These are phyloP conservation scores for Diadegma fenestrale DNA, from an alignment of 2,888 invertebrate species.

Conservation along the genomic window DNA sequence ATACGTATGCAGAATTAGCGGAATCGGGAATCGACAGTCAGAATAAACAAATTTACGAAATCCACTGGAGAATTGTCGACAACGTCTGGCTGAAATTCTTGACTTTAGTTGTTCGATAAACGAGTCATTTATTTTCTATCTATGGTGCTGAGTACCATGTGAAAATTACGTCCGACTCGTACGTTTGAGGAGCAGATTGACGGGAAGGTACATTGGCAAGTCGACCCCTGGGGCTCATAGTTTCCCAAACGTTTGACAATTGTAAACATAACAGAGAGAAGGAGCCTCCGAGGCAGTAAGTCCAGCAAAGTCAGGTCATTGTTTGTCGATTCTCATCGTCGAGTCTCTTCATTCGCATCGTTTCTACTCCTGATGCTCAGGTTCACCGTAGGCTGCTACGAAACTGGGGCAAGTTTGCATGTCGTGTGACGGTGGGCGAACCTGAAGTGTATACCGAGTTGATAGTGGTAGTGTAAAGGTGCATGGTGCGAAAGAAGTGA, in stretches of 20 bases:
- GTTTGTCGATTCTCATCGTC: slow-evolving; percentile 61
- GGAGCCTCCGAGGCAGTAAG: slow-evolving; percentile 49
- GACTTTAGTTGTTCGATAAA: neutral
- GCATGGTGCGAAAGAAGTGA: slow-evolving; percentile 7
- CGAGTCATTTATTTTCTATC: neutral
- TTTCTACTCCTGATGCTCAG: slow-evolving; percentile 57
- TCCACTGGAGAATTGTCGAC: slow-evolving; percentile 24
- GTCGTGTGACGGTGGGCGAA: slow-evolving; percentile 62
- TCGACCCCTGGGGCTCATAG: slow-evolving; percentile 23
- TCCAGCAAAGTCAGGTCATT: slow-evolving; percentile 46
- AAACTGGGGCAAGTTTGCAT: slow-evolving; percentile 77
- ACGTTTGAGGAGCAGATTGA: neutral
- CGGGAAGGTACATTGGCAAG: slow-evolving; percentile 21
- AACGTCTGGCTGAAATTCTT: slow-evolving; percentile 30
- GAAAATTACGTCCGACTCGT: neutral
- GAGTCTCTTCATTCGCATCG: slow-evolving; percentile 52
- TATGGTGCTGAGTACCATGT: neutral
- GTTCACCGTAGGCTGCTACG: slow-evolving; percentile 45
- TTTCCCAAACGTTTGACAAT: slow-evolving; percentile 21
- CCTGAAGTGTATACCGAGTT: slow-evolving; percentile 43
- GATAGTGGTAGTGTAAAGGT: slow-evolving; percentile 31
- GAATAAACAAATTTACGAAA: slow-evolving; percentile 57
- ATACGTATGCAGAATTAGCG: slow-evolving; percentile 35
- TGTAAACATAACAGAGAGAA: slow-evolving; percentile 26
- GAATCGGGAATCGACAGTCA: slow-evolving; percentile 25